Base-by-base conservation (phyloP, 2,888 invertebrate species). In the Pycnomerus fuliginosus region DNA sequence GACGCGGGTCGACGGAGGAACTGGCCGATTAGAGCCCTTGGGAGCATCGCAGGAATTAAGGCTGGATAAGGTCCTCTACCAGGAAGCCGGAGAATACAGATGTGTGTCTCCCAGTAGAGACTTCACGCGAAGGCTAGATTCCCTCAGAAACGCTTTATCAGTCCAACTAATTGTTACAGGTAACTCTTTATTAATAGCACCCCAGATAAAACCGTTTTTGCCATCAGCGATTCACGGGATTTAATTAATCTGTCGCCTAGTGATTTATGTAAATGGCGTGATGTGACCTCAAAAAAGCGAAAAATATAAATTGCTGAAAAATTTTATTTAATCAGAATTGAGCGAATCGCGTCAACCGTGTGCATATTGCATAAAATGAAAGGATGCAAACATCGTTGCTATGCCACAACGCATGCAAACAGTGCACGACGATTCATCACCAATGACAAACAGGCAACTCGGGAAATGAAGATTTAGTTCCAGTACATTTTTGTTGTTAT, bases 61-160 rank as follows among this genome's bases (percentile, higher is more conserved):
- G 20, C 71, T 87, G 22, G 84, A 83, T 59, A 81, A 83, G 56
- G 83, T 87, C 42, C 76, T 87, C 44, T 87, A 86, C 67, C 86
- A 86, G 67, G 86, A 87, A 64, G 85, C 84, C 16, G 87, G 87
- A 11, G 84, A 83, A 60, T 87, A 87, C 68, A 78, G 85, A 54
- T 87, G 87, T 70, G 82, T 85, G 28, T 81, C 79, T 4, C 77
- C 79, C 3, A 78, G 76, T 52, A 73, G 75, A 53, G 77, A 78
- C 48, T 71, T 75, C 37, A 74, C 75, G 46, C 74, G 76, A 56
- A 74, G 76, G 60, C 61, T 79, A 37, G 78, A 80, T 57, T 72
- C 77, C 20, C 66, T 80, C 37, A 74, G 76, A 55, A 78, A 65
- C 47, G 67, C 68, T 29, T 52, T 70, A 51, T 61, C 76, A 36